phyloP scores from a whole-genome alignment of 2,113 vertebrate genomes.

The Camelus bactrianus region DNA sequence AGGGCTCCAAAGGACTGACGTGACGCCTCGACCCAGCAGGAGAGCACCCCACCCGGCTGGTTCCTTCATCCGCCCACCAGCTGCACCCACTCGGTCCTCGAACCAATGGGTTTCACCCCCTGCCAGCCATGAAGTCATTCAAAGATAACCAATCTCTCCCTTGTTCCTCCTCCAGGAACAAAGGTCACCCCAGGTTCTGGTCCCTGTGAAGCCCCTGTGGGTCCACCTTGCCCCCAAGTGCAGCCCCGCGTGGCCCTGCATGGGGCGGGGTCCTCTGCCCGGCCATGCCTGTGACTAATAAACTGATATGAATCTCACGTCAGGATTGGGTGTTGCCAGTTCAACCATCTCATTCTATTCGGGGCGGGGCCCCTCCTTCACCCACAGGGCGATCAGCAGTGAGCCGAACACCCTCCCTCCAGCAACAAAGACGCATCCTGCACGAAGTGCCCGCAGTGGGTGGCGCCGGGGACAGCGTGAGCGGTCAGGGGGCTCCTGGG shows the following conservation, averaged over 20 bases:
- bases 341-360: not conserved
- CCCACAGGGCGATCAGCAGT: not conserved
- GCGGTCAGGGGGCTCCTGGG: not conserved
- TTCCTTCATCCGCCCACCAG: not conserved
- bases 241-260: not conserved
- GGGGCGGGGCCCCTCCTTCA: not conserved
- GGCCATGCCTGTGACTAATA: not conserved
- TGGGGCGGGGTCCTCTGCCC: too few relatives aligned
- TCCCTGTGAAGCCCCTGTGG: not conserved
- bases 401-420: too few relatives aligned
- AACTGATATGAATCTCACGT: not conserved
- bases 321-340: rapidly evolving
- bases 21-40: too few relatives aligned
- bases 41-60: not conserved
- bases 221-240: not conserved
- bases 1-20: too few relatives aligned
- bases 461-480: rapidly evolving
- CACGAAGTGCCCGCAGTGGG: not conserved
- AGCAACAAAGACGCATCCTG: not conserved
- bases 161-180: too few relatives aligned
- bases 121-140: too few relatives aligned
- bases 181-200: not conserved
- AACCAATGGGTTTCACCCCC: not conserved
- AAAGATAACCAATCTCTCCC: not conserved
- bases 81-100: not conserved